Conservation (phyloP, 2,888 invertebrate species). For the Loripinus fragilis region DNA sequence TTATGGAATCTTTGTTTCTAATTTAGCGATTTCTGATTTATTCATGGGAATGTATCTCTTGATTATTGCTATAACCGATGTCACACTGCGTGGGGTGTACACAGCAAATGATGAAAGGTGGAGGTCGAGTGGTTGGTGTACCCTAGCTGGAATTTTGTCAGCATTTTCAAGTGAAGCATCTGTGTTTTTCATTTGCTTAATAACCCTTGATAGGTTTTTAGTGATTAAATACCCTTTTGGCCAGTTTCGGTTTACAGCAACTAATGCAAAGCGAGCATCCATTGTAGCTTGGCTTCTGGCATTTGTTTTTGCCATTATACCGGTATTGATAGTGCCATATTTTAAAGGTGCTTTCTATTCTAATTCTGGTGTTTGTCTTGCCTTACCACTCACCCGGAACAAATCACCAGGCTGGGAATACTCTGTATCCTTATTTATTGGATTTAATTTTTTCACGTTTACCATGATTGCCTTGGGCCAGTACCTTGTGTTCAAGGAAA, state of each 20-base stretch:
- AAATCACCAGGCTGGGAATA: slow-evolving; percentile 81
- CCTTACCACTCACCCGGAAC: slow-evolving; percentile 78
- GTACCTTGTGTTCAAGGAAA: slow-evolving; percentile 71
- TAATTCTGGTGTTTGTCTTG: slow-evolving; percentile 78
- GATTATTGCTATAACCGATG: slow-evolving; percentile 64
- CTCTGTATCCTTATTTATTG: slow-evolving; percentile 78
- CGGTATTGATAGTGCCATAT: slow-evolving; percentile 73
- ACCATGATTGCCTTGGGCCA: slow-evolving; percentile 77
- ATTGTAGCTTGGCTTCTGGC: slow-evolving; percentile 71
- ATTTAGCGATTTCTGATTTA: slow-evolving; percentile 50
- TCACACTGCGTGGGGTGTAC: slow-evolving; percentile 49
- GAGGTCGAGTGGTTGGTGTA: slow-evolving; percentile 57
- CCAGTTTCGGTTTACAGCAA: slow-evolving; percentile 77
- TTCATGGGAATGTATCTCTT: slow-evolving; percentile 38
- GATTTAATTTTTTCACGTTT: slow-evolving; percentile 77
- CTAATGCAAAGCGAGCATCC: slow-evolving; percentile 62
- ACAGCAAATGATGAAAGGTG: slow-evolving; percentile 58
- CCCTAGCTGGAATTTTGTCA: slow-evolving; percentile 60
- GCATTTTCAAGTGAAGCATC: slow-evolving; percentile 86
- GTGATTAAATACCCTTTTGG: slow-evolving; percentile 82
- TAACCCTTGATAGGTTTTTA: slow-evolving; percentile 87
- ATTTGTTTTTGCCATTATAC: slow-evolving; percentile 71
- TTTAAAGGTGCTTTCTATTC: slow-evolving; percentile 78
- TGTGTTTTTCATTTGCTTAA: slow-evolving; percentile 86
- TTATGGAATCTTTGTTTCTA: slow-evolving; percentile 53